Evolutionary conservation across 2,113 vertebrate genomes (phyloP).

Genomic region (Pan paniscus): DNA sequence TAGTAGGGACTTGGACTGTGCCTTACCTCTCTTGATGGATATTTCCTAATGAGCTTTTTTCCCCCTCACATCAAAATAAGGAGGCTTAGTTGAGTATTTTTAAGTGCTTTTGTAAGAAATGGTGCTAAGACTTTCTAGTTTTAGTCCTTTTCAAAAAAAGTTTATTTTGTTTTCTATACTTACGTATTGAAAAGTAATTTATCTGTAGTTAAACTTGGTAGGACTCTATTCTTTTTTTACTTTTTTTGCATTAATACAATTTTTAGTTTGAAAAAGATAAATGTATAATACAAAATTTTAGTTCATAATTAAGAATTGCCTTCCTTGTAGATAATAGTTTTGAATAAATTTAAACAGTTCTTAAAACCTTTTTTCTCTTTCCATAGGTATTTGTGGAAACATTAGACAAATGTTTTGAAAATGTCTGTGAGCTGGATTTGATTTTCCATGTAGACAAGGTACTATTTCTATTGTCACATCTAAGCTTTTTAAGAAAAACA

Average conservation of each 20-base stretch:
- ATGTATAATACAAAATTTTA: not conserved
- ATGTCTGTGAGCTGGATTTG: slow-evolving; percentile 99
- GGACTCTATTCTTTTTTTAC: not conserved
- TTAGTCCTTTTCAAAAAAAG: slow-evolving; percentile 29
- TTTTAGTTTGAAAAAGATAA: slow-evolving; percentile 33
- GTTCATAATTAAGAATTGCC: slow-evolving; percentile 9
- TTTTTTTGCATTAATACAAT: not conserved
- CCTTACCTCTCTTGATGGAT: not conserved
- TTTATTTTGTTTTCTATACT: slow-evolving; percentile 37
- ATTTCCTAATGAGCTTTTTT: not conserved
- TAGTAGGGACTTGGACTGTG: not conserved
- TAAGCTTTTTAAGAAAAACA: slow-evolving; percentile 20
- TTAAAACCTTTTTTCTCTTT: slow-evolving; percentile 59
- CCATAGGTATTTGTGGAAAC: slow-evolving; percentile 98
- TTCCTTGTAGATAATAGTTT: slow-evolving; percentile 16
- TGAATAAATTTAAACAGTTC: slow-evolving; percentile 30
- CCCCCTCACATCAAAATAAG: not conserved
- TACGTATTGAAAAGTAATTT: not conserved
- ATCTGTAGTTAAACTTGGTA: not conserved
- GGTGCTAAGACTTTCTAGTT: slow-evolving; percentile 3
- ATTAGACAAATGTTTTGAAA: slow-evolving; percentile 99
- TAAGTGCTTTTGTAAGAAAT: slow-evolving; percentile 10
- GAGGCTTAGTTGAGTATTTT: not conserved
- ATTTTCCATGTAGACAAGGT: slow-evolving; percentile 99
- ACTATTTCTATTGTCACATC: slow-evolving; percentile 73